Conservation (phyloP, 2,113 vertebrate genomes). For the Tapirus terrestris region DNA sequence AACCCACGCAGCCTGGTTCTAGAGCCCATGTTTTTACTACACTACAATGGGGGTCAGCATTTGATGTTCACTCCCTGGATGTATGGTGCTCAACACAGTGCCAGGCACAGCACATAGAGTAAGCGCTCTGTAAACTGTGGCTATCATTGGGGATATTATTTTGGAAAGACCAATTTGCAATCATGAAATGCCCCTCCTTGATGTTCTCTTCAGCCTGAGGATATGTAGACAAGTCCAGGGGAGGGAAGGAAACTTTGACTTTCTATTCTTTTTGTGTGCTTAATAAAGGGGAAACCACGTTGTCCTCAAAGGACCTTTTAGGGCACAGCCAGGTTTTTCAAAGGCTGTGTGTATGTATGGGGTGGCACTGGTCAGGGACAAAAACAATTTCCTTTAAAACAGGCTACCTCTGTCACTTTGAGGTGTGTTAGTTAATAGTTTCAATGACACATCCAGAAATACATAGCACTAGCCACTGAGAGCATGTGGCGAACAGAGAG, state of each 20-base stretch:
- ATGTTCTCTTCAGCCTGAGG: not conserved
- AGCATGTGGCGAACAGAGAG: not conserved
- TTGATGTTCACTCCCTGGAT: not conserved
- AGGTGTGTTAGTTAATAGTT: not conserved
- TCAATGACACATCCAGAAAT: not conserved
- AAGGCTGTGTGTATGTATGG: not conserved
- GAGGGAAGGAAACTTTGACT: not conserved
- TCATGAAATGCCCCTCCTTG: not conserved
- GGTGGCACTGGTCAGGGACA: not conserved
- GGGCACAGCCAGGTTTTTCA: not conserved
- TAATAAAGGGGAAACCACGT: not conserved
- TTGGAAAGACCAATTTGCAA: not conserved
- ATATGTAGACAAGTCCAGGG: not conserved
- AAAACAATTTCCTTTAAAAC: not conserved
- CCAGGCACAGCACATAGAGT: not conserved
- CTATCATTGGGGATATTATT: not conserved
- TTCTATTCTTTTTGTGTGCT: not conserved
- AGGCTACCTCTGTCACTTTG: not conserved
- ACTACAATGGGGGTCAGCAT: not conserved
- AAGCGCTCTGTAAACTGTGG: not conserved
- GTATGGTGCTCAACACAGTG: not conserved
- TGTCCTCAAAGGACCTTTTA: not conserved
- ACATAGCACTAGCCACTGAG: not conserved
- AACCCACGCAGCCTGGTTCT: not conserved
- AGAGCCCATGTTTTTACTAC: not conserved